Evolutionary conservation across 1,140 invertebrate species (phyloP), one percentile per base, ranked within the genome.

Genomic region (Stratiolaelaps scimitus): DNA sequence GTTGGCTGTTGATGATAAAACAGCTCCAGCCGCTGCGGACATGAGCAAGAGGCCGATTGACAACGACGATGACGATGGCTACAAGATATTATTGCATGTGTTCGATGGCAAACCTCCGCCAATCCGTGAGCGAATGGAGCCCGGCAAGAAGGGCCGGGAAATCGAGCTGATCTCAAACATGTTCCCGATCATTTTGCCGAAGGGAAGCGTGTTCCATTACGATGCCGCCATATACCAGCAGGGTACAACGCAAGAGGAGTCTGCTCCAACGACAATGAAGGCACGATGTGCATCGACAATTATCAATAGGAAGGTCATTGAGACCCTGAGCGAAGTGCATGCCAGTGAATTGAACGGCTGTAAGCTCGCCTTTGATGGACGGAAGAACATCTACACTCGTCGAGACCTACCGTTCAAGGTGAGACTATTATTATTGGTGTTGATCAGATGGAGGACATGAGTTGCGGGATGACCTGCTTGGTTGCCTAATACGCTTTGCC

Each of bases 361-460:
- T 23, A 15, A 29, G 6, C 20, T 60, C 26, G 53, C 53, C 6
- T 60, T 17, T 34, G 23, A 60, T 34, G 15, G 23, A 17, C 53
- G 53, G 53, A 60, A 60, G 53, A 60, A 60, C 26, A 19, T 26
- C 15, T 60, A 60, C 15, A 60, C 23, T 23, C 23, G 53, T 29
- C 53, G 23, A n/a, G 2, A 29, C 1, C 20, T 60, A 5, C 23
- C 23, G 34, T 10, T 10, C n/a, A n/a, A n/a, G n/a, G n/a, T n/a
- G n/a, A n/a, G n/a, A n/a, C n/a, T n/a, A n/a, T n/a, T n/a, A n/a
- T n/a, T n/a, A n/a, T n/a, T n/a, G n/a, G n/a, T n/a, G n/a, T n/a
- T n/a, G n/a, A n/a, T n/a, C n/a, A n/a, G n/a, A n/a, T n/a, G n/a
- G n/a, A n/a, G n/a, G n/a, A n/a, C n/a, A n/a, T n/a, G n/a, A n/a